Evolutionary conservation across 2,888 invertebrate species (phyloP), one percentile per base, ranked within the genome.

Genomic region (Beris chalybata): DNA sequence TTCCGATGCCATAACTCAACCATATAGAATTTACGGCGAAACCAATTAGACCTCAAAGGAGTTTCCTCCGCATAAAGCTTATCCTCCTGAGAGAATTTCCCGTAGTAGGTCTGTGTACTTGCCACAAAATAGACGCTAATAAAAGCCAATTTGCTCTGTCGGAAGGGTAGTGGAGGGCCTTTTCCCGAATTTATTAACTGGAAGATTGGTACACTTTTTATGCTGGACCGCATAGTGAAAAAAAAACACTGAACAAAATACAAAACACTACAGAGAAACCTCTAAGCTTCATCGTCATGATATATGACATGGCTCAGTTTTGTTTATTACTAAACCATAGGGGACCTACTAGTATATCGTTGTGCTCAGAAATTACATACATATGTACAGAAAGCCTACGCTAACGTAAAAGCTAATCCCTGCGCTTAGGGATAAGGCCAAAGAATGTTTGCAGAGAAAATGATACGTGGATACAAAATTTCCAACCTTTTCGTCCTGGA

Each of bases 251-350:
- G 22, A 22, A 56, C 15, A 31, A 32, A 12, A n/a, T 56, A 31
- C 56, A 32, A 32, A 43, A 56, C 43, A 15, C n/a, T 43, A 56
- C 43, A 9, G 43, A 43, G 38, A 56, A 56, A 56, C 56, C 56
- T 56, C 56, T 13, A 56, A 56, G 43, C 56, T 43, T 56, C 56
- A 56, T 56, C 43, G 56, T 56, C 43, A 52, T 29, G 61, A 61
- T 61, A 61, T 61, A 61, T 61, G 61, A 61, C 61, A 61, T 15
- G 61, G 61, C 50, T 61, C 52, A 50, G 48, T 22, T 61, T 61
- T 61, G 61, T 61, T 61, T 61, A 61, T 61, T 61, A 48, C 38
- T 30, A 29, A 38, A 47, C 32, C 44, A 4, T 12, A 31, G 11
- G 15, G 13, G 56, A 43, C n/a, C n/a, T n/a, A n/a, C 22, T 32